phyloP scores from a whole-genome alignment of 1,140 invertebrate genomes.

The Lineus longissimus region DNA sequence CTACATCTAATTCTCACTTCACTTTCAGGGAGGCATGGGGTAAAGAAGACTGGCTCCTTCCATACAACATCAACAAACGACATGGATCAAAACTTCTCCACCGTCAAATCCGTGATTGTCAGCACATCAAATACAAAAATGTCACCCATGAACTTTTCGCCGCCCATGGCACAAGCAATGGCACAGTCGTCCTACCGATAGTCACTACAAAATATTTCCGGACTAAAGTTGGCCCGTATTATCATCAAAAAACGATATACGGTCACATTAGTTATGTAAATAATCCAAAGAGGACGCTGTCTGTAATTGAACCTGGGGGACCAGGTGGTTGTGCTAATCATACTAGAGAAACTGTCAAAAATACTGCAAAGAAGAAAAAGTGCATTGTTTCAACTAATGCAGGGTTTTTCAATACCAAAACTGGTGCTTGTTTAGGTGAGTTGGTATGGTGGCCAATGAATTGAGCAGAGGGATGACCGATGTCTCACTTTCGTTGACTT shows the following conservation, averaged over 20 bases:
- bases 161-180: conserved; percentile 19
- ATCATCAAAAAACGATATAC: conserved; percentile 4
- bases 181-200: conserved; percentile 17
- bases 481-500: too few relatives aligned
- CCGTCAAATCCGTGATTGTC: conserved; percentile 39
- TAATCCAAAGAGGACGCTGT: conserved; percentile 38
- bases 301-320: conserved; percentile 41
- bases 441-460: not conserved
- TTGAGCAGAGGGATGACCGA: not conserved
- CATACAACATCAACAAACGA: too few relatives aligned
- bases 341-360: conserved; percentile 31
- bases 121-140: conserved; percentile 33
- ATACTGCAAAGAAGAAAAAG: conserved; percentile 30
- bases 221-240: conserved; percentile 17
- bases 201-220: conserved; percentile 28
- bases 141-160: conserved; percentile 30
- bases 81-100: conserved; percentile 12
- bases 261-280: conserved; percentile 34
- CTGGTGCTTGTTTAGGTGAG: conserved; percentile 47
- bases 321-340: conserved; percentile 30
- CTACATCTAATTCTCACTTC: too few relatives aligned
- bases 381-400: conserved; percentile 51
- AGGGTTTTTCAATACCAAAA: conserved; percentile 50
- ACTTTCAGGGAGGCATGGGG: too few relatives aligned
- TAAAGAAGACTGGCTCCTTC: too few relatives aligned